Evolutionary conservation across 2,113 vertebrate species (phyloP).

Genomic region (Prunella himalayana): DNA sequence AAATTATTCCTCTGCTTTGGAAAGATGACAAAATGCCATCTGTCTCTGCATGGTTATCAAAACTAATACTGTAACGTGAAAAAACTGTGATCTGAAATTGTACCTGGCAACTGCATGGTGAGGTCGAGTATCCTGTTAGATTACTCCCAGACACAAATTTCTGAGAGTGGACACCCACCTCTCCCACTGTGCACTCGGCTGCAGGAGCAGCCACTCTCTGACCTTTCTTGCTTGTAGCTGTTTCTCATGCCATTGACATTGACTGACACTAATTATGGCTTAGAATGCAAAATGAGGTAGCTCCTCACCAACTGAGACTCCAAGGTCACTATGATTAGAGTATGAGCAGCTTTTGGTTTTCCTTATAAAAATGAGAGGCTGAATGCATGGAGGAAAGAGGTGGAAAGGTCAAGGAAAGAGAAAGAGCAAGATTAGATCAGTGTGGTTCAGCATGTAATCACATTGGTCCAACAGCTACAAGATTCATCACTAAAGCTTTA

Average conservation of each 20-base stretch:
- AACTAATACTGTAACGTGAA: slow-evolving; percentile 72
- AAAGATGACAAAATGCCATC: slow-evolving; percentile 79
- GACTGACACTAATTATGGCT: slow-evolving; percentile 66
- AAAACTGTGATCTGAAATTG: slow-evolving; percentile 58
- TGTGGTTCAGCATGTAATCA: neutral
- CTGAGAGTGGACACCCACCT: neutral
- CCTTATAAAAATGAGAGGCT: slow-evolving; percentile 24
- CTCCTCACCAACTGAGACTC: slow-evolving; percentile 49
- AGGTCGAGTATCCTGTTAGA: slow-evolving; percentile 1
- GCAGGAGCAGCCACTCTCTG: neutral
- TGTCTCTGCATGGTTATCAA: slow-evolving; percentile 80
- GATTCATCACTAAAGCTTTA: slow-evolving; percentile 4
- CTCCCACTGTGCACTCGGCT: neutral
- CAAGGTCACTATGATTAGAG: slow-evolving; percentile 57
- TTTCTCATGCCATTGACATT: slow-evolving; percentile 41
- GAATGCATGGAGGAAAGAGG: slow-evolving; percentile 15
- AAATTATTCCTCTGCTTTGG: slow-evolving; percentile 80
- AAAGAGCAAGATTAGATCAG: slow-evolving; percentile 5
- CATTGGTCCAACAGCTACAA: neutral
- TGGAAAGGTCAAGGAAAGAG: slow-evolving; percentile 24
- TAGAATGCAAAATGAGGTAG: slow-evolving; percentile 57
- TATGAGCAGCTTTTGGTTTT: slow-evolving; percentile 22
- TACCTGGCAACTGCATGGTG: slow-evolving; percentile 44
- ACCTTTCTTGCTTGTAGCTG: slow-evolving; percentile 9
- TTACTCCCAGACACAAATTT: neutral